Base-by-base conservation (phyloP, 2,113 vertebrate species). In the Cyrtonyx montezumae region DNA sequence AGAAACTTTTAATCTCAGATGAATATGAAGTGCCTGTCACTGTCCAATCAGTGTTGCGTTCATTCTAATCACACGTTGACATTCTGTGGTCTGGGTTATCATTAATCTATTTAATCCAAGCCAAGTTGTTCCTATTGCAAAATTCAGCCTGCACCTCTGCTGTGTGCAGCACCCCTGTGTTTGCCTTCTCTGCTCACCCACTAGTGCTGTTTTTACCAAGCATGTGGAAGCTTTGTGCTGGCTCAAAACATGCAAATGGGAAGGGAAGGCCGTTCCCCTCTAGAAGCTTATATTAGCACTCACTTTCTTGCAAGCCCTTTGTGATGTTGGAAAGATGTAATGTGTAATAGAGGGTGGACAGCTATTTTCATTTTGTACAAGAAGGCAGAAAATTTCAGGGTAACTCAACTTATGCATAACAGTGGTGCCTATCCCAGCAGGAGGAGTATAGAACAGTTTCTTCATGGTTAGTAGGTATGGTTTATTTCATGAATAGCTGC, bases 51-150 rank as follows among this genome's bases (percentile, higher is more conserved):
- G 7, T n/a, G 70, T 26, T 77, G 61, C 32, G 15, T 51, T 48
- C 26, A 13, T 0, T 9, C 18, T 37, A 2, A 26, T 48, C 34
- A 2, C 2, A 2, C 1, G 15, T 51, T 62, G 23, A 32, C 58
- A 13, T 19, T 46, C 58, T 13, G 56, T 11, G 15, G 15, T 14
- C 32, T 56, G 16, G 40, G 23, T 70, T 83, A 30, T 40, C 2
- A 0, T 8, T 71, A 69, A 45, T 61, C 28, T 71, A 4, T 28
- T 30, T 17, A 53, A 23, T 51, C 63, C 36, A 25, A 20, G 4
- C 7, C 7, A 32, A 63, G 68, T 10, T 66, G 26, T 13, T 83
- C 32, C 34, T n/a, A 6, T 45, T 61, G 12, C 8, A 15, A 40
- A 18, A 1, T 46, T 53, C 19, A 63, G 22, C 5, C 70, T 71